A percentile compares a stretch with the other conserved stretches of the same genome.
These are phyloP conservation scores for Arbacia lixula DNA, from an alignment of 53 echinoderm and acorn worm species.

Conservation along the genomic window DNA sequence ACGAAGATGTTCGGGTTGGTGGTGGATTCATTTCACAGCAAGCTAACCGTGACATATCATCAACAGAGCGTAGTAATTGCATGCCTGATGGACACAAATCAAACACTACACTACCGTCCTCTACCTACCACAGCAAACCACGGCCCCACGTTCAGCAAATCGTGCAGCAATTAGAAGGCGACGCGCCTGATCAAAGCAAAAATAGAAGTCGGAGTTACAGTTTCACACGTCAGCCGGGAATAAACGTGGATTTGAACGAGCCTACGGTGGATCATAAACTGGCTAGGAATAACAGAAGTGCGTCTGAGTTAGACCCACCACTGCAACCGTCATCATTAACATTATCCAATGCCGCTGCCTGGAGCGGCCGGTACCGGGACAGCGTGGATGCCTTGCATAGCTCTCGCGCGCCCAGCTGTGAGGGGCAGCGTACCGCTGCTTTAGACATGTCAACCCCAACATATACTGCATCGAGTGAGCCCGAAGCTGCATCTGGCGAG, in stretches of 20 bases:
- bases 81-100: conserved; percentile 44
- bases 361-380: conserved; percentile 52
- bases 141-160: conserved; percentile 55
- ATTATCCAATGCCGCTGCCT: conserved; percentile 61
- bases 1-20: conserved; percentile 21
- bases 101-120: neutral
- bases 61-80: conserved; percentile 46
- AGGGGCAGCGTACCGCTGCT: conserved; percentile 52
- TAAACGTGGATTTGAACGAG: conserved; percentile 36
- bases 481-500: conserved; percentile 42
- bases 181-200: conserved; percentile 19
- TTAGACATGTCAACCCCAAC: conserved; percentile 54
- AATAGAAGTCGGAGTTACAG: conserved; percentile 47
- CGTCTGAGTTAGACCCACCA: conserved; percentile 30
- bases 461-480: conserved; percentile 37
- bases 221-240: conserved; percentile 20
- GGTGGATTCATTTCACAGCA: conserved; percentile 31
- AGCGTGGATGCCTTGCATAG: conserved; percentile 60
- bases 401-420: conserved; percentile 59
- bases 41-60: conserved; percentile 36
- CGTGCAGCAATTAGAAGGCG: conserved; percentile 49
- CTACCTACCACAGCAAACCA: neutral
- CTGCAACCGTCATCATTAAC: conserved; percentile 42
- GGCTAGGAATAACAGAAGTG: conserved; percentile 42
- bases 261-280: neutral